Conservation (phyloP, 2,888 invertebrate genomes). For the Trissoscelio sp. region DNA sequence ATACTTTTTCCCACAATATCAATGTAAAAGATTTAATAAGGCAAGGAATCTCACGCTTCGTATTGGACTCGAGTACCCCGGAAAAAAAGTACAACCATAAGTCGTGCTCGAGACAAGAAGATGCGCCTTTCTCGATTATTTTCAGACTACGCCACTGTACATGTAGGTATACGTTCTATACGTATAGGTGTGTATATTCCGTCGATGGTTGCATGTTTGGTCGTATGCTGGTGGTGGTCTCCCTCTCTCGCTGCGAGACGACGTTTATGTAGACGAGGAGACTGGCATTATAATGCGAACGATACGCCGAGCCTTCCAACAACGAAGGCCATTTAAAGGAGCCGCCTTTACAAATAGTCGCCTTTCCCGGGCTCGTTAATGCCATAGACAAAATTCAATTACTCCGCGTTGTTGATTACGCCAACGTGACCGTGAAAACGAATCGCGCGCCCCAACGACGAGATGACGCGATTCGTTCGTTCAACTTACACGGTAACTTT, state of each 20-base stretch:
- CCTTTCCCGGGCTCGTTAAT: conserved; percentile 64
- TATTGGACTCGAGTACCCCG: conserved; percentile 44
- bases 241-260: conserved; percentile 57
- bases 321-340: conserved; percentile 70
- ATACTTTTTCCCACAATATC: conserved; percentile 58
- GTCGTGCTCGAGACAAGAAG: conserved; percentile 67
- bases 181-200: conserved; percentile 27
- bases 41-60: conserved; percentile 62
- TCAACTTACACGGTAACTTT: conserved; percentile 37
- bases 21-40: conserved; percentile 65
- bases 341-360: conserved; percentile 71
- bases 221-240: conserved; percentile 60
- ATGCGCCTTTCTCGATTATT: conserved; percentile 66
- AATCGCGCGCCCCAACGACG: conserved; percentile 39
- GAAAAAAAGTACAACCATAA: conserved; percentile 61
- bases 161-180: conserved; percentile 25
- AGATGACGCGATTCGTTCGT: conserved; percentile 55
- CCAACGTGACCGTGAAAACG: conserved; percentile 71
- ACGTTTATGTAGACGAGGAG: conserved; percentile 69
- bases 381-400: conserved; percentile 72
- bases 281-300: conserved; percentile 69
- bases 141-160: conserved; percentile 56
- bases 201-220: conserved; percentile 33
- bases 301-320: conserved; percentile 67
- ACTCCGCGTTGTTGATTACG: conserved; percentile 63